Percentiles rank a stretch among this genome's conserved stretches.
These are phyloP conservation scores for Uria aalge DNA, from an alignment of 2,113 vertebrate species.

Conservation along the genomic window DNA sequence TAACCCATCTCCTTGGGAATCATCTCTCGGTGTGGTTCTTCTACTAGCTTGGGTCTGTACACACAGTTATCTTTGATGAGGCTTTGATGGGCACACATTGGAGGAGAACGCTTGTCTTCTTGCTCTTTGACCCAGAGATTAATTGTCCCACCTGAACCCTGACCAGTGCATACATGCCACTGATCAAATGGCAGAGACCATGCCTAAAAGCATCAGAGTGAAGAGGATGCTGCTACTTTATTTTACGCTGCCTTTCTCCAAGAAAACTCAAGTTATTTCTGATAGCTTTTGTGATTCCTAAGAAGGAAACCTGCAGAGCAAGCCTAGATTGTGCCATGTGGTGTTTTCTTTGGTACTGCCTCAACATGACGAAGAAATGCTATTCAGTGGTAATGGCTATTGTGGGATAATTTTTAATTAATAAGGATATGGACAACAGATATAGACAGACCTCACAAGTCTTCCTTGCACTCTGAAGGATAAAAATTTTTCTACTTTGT, in stretches of 20 bases:
- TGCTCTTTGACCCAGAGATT: not conserved
- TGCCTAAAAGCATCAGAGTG: not conserved
- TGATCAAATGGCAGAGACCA: not conserved
- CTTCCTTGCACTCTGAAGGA: not conserved
- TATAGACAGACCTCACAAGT: not conserved
- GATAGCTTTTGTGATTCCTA: not conserved
- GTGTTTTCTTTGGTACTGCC: not conserved
- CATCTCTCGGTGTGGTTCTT: not conserved
- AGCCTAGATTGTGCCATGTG: not conserved
- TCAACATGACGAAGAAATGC: not conserved
- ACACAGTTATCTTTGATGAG: not conserved
- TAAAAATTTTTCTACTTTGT: not conserved
- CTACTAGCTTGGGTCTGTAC: not conserved
- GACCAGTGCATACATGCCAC: not conserved
- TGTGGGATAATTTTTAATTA: not conserved
- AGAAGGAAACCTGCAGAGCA: not conserved
- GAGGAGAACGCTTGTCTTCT: not conserved
- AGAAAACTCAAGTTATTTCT: not conserved
- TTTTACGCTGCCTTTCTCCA: not conserved
- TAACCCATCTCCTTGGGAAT: not conserved
- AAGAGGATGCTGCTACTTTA: not conserved
- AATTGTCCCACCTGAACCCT: not conserved
- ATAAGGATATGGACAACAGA: not conserved
- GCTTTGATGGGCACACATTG: too few relatives aligned
- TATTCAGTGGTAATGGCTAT: not conserved